Conservation (phyloP, 2,888 invertebrate genomes). For the Euspilapteryx auroguttella region DNA sequence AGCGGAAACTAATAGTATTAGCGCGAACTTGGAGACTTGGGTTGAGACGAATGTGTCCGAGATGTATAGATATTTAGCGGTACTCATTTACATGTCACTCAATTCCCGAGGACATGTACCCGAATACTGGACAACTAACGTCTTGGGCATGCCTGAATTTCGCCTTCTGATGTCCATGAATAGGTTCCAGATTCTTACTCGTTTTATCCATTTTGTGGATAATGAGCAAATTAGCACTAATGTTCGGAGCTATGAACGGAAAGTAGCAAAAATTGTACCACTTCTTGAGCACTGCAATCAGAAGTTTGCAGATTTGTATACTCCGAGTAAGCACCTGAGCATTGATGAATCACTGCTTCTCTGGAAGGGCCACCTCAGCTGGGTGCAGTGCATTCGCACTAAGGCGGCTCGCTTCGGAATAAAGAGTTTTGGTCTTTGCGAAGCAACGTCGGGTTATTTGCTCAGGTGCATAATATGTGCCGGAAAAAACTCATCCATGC, state of each 20-base stretch:
- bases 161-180: constrained; percentile 6
- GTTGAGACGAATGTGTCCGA: constrained; percentile 1
- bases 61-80: constrained; percentile 1
- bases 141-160: constrained; percentile 8
- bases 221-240: constrained; percentile 3
- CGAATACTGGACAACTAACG: constrained; percentile 8
- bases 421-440: constrained; percentile 14
- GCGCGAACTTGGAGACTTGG: constrained; percentile 1
- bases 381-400: constrained; percentile 14
- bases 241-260: constrained; percentile 1
- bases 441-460: constrained; percentile 10
- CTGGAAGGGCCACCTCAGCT: constrained; percentile 12
- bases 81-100: constrained; percentile 3
- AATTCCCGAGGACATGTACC: constrained; percentile 3
- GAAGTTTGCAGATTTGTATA: constrained; percentile 6
- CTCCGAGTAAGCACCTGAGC: constrained; percentile 3
- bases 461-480: constrained; percentile 6
- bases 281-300: constrained; percentile 6
- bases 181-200: constrained; percentile 6
- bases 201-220: constrained; percentile 9
- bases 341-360: constrained; percentile 13
- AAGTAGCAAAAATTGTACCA: constrained; percentile 7
- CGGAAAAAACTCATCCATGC: constrained; percentile 4
- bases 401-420: constrained; percentile 14
- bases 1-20: neutral